phyloP scores from a whole-genome alignment of 2,888 invertebrate genomes.

The Lysandra coridon region DNA sequence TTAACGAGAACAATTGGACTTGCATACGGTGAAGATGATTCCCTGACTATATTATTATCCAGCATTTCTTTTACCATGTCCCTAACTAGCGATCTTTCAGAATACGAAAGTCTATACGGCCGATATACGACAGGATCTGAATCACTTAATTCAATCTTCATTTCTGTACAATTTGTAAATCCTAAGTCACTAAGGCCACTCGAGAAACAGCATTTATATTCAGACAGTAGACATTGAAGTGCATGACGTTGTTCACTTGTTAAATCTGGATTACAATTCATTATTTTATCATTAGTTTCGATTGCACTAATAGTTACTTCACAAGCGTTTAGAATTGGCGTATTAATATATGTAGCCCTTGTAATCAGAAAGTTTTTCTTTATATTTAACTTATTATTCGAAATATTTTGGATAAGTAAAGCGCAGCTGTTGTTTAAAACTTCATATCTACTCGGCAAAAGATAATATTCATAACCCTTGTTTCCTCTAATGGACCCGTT shows the following conservation, averaged over 20 bases:
- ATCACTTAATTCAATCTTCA: conserved; percentile 33
- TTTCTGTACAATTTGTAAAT: neutral
- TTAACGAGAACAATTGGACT: too few relatives aligned
- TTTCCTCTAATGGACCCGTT: neutral
- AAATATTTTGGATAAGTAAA: too few relatives aligned
- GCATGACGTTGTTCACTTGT: neutral
- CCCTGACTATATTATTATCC: neutral
- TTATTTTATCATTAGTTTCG: neutral
- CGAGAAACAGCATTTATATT: neutral
- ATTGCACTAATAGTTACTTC: conserved; percentile 30
- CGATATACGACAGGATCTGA: conserved; percentile 38
- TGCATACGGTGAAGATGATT: too few relatives aligned
- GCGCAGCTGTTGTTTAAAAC: too few relatives aligned
- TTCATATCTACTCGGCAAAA: too few relatives aligned
- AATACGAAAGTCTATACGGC: conserved; percentile 38
- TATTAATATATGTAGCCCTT: too few relatives aligned
- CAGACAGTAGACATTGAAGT: neutral
- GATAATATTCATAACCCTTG: conserved; percentile 17
- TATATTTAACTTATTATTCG: too few relatives aligned
- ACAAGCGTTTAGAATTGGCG: conserved; percentile 1
- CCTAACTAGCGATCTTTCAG: conserved; percentile 35
- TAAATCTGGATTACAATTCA: neutral
- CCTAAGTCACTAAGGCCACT: conserved; percentile 1
- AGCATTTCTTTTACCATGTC: conserved; percentile 40
- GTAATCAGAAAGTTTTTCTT: too few relatives aligned